Evolutionary conservation across 2,113 vertebrate genomes (phyloP).

Genomic region (Chroicocephalus ridibundus): DNA sequence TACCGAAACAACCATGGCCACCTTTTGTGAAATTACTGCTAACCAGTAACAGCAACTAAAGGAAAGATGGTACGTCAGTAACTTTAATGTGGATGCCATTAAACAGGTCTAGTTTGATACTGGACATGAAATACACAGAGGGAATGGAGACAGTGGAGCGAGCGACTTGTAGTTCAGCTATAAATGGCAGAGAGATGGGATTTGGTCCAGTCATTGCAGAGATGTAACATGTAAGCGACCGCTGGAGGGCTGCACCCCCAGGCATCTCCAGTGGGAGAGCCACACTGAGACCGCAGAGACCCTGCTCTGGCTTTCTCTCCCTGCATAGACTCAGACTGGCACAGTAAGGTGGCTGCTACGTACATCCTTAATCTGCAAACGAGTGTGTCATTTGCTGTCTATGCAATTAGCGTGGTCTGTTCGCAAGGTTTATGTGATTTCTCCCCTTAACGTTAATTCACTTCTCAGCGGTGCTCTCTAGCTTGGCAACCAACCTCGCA

Average conservation of each 20-base stretch:
- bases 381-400: neutral
- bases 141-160: neutral
- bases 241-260: neutral
- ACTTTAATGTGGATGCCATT: neutral
- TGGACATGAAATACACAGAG: neutral
- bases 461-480: neutral
- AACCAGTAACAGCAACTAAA: neutral
- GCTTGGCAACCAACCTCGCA: rapidly evolving
- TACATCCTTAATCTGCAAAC: neutral
- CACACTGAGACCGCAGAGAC: neutral
- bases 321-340: neutral
- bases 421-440: neutral
- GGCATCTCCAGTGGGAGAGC: neutral
- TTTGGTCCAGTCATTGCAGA: neutral
- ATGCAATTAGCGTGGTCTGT: neutral
- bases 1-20: neutral
- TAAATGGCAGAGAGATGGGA: neutral
- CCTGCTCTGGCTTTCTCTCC: neutral
- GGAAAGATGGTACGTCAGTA: neutral
- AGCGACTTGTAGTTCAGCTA: neutral
- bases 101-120: neutral
- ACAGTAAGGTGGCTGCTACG: neutral
- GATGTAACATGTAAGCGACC: neutral
- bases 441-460: neutral
- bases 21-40: neutral